A percentile compares a stretch with the other conserved stretches of the same genome.
These are phyloP conservation scores for Toxotes chatareus DNA, from an alignment of 2,113 vertebrate species.

Conservation along the genomic window DNA sequence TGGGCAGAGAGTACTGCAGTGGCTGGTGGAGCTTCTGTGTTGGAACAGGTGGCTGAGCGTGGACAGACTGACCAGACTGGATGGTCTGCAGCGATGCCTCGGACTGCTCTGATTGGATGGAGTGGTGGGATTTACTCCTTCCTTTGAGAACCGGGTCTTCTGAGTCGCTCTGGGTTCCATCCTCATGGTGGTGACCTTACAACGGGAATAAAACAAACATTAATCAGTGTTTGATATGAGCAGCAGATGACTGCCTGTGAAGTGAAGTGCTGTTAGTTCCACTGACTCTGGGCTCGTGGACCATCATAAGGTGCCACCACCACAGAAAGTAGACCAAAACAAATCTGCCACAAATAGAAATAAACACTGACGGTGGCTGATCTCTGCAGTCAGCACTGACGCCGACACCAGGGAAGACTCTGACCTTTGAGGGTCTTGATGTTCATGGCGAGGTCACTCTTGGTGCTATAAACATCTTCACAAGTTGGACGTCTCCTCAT, in stretches of 20 bases:
- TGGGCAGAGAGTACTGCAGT: slow-evolving; percentile 57
- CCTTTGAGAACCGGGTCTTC: slow-evolving; percentile 87
- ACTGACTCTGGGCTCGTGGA: too few species aligned
- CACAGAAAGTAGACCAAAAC: background rate
- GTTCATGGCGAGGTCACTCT: slow-evolving; percentile 93
- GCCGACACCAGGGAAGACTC: background rate
- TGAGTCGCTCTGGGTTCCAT: slow-evolving; percentile 96
- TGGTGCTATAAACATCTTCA: slow-evolving; percentile 93
- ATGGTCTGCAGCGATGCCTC: slow-evolving; percentile 42
- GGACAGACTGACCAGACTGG: slow-evolving; percentile 34
- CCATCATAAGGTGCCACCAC: too few species aligned
- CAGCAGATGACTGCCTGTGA: background rate
- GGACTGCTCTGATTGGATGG: slow-evolving; percentile 48
- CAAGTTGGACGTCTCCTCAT: slow-evolving; percentile 85
- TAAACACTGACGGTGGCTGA: too few species aligned
- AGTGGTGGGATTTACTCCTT: slow-evolving; percentile 74
- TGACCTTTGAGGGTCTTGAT: slow-evolving; percentile 91
- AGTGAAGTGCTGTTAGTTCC: background rate
- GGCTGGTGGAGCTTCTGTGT: slow-evolving; percentile 38
- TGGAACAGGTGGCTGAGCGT: background rate
- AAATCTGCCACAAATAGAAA: background rate
- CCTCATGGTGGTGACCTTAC: slow-evolving; percentile 93
- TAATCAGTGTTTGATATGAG: background rate
- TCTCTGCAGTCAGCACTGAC: background rate
- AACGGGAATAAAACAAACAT: background rate